Conservation (phyloP, 2,888 invertebrate genomes). For the Trachelus tabidus region DNA sequence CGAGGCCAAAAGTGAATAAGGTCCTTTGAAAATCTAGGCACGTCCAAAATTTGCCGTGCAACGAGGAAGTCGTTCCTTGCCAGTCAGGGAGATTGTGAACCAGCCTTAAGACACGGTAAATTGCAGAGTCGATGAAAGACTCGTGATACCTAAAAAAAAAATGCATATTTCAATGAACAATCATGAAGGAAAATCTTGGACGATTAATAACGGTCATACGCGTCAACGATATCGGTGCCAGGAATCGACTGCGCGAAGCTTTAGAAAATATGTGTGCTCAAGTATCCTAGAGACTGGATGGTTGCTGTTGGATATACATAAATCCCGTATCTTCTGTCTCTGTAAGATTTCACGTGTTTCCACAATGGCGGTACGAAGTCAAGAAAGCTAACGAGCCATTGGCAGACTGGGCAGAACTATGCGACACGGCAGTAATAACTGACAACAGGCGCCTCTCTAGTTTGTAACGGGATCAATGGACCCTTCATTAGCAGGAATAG, state of each 20-base stretch:
- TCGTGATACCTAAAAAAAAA: neutral
- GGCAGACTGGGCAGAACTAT: neutral
- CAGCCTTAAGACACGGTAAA: neutral
- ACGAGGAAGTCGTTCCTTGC: neutral
- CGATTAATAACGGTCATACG: neutral
- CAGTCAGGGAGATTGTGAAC: neutral
- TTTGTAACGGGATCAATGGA: neutral
- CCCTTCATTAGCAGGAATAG: neutral
- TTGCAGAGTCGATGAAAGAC: neutral
- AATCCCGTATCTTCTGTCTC: neutral
- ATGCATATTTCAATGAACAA: neutral
- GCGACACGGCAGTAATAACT: neutral
- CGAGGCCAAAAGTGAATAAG: neutral
- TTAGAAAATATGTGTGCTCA: neutral
- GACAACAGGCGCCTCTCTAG: neutral
- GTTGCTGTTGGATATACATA: neutral
- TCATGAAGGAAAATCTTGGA: neutral
- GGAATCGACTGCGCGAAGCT: neutral
- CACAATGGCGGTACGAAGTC: neutral
- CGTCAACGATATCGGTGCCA: neutral
- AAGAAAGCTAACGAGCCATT: neutral
- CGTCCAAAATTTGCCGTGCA: neutral
- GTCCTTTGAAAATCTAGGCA: neutral
- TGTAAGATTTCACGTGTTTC: neutral
- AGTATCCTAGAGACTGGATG: neutral